These are phyloP conservation scores for Parnassius orleans DNA, from an alignment of 2,888 invertebrate genomes.

Conservation along the genomic window DNA sequence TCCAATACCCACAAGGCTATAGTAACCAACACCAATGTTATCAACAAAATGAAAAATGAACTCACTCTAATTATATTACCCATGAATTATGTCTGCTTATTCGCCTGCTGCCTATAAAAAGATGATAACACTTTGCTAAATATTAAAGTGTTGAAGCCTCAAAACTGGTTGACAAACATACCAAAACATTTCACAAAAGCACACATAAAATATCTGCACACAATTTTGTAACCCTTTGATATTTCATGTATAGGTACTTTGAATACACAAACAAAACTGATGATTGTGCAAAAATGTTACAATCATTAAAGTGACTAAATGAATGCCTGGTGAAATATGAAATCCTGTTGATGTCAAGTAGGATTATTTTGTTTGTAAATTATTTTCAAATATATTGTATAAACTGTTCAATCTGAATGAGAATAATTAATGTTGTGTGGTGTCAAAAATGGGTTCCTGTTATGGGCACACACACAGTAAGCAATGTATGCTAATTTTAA, in stretches of 20 bases:
- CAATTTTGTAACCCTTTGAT: slow-evolving; percentile 44
- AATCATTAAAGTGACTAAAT: slow-evolving; percentile 37
- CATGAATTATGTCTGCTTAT: slow-evolving; percentile 43
- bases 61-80: slow-evolving; percentile 68
- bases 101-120: slow-evolving; percentile 50
- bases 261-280: slow-evolving; percentile 22
- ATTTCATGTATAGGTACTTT: slow-evolving; percentile 13
- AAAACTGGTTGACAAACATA: slow-evolving; percentile 46
- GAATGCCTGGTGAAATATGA: slow-evolving; percentile 42
- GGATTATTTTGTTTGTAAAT: slow-evolving; percentile 30
- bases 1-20: slow-evolving; percentile 48
- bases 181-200: slow-evolving; percentile 43
- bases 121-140: slow-evolving; percentile 55
- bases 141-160: slow-evolving; percentile 58
- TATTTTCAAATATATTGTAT: slow-evolving; percentile 28
- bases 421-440: slow-evolving; percentile 21
- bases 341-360: slow-evolving; percentile 68
- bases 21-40: slow-evolving; percentile 62
- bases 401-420: slow-evolving; percentile 25
- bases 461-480: slow-evolving; percentile 73
- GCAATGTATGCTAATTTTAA: slow-evolving; percentile 60
- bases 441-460: slow-evolving; percentile 42
- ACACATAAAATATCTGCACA: slow-evolving; percentile 42
- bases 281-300: slow-evolving; percentile 34
- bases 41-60: slow-evolving; percentile 72